Base-by-base conservation (phyloP, 2,797 vertebrate species). In the Potorous gilbertii region DNA sequence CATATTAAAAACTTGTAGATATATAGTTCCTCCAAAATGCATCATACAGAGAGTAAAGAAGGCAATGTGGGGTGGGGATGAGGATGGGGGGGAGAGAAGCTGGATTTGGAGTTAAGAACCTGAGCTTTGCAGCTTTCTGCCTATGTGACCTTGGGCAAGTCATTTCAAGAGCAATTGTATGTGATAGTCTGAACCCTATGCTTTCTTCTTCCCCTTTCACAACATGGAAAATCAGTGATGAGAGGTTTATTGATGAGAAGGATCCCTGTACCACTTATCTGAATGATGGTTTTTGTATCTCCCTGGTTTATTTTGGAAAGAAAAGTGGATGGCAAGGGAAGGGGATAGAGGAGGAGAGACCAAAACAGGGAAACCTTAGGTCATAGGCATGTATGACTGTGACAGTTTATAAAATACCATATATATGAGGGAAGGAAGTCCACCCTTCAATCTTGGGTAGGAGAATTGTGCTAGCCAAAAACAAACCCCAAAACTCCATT, bases 351-450 rank as follows among this genome's bases (percentile, higher is more conserved):
- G 28, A 6, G 10, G 6, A 74, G 16, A 74, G 59, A 62, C 11
- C 16, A 40, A 74, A 74, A 74, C 1, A 74, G 66, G 16, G 10
- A 74, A 40, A 74, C 5, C n/a, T 74, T 8, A 74, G 66, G 66
- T 40, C n/a, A 24, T 16, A n/a, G 62, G 34, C 34, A 66, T 74
- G 12, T 21, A 40, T 40, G 66, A 40, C 16, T 74, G n/a, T 94
- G 94, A 93, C 52, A 54, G 95, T 5, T 0, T 92, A 92, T 92
- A 96, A 95, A 92, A 94, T 96, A 81, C 74, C 93, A 52, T 2
- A 4, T 62, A n/a, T 96, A 55, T 95, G 91, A 92, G 3, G 5
- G 90, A 34, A 55, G 54, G 59, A 93, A 95, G 62, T 13, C 27
- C 54, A 2, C 56, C 56, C 93, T 57, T 54, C 29, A 56, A 34